Conservation (phyloP, 92 coral and sea anemone genomes). For the Zoanthus solanderi region DNA sequence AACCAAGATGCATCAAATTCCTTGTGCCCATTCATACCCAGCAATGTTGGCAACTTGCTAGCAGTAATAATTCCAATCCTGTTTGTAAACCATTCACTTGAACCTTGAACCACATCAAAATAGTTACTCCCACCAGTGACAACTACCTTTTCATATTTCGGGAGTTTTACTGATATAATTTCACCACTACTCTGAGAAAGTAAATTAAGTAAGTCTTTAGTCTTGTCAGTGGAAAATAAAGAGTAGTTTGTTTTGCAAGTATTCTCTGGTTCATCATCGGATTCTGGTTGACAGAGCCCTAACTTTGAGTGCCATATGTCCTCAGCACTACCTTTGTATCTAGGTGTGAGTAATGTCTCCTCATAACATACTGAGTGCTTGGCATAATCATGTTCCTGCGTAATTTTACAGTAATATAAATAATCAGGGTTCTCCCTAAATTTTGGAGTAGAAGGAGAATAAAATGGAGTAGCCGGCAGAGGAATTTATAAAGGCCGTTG, state of each 20-base stretch:
- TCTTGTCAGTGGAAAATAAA: conserved; percentile 49
- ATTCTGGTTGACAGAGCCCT: conserved; percentile 13
- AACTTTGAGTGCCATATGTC: conserved; percentile 60
- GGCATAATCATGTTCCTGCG: conserved; percentile 48
- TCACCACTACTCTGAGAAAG: not conserved
- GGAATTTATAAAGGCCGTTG: too few relatives aligned
- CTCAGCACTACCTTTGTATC: conserved; percentile 49
- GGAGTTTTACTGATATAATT: conserved; percentile 48
- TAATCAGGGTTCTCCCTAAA: too few relatives aligned
- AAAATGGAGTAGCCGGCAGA: too few relatives aligned
- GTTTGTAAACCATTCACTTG: conserved; percentile 3
- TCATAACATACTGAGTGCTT: conserved; percentile 43
- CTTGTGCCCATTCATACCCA: conserved; percentile 45
- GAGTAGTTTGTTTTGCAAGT: conserved; percentile 10
- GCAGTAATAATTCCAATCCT: conserved; percentile 28
- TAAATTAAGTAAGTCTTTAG: conserved; percentile 19
- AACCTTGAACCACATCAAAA: conserved; percentile 27
- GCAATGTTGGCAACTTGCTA: conserved; percentile 46
- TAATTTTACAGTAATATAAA: not conserved
- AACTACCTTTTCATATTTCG: conserved; percentile 33
- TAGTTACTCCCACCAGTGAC: conserved; percentile 49
- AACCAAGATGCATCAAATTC: conserved; percentile 49
- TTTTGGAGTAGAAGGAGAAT: too few relatives aligned
- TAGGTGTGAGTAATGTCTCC: conserved; percentile 51
- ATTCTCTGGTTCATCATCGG: not conserved